Evolutionary conservation across 2,797 vertebrate species (phyloP).

Genomic region (Remorina albescens): DNA sequence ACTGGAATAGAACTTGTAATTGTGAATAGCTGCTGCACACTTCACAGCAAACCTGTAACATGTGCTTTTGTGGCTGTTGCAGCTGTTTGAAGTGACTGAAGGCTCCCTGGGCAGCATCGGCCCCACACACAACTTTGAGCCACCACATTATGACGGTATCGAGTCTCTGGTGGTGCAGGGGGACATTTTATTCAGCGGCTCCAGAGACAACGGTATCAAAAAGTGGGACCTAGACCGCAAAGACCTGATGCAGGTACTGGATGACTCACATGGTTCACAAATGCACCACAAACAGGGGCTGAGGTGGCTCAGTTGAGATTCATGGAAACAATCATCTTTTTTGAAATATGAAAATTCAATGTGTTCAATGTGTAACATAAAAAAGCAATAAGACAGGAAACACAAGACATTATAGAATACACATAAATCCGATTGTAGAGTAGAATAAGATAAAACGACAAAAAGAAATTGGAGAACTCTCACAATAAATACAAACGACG

Average conservation of each 20-base stretch:
- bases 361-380: neutral
- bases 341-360: neutral
- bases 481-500: too few species aligned
- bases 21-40: neutral
- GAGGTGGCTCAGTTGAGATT: neutral
- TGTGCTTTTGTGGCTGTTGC: constrained; percentile 29
- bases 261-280: neutral
- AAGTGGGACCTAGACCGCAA: constrained; percentile 97
- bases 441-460: neutral
- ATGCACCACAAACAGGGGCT: neutral
- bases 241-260: constrained; percentile 93
- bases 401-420: neutral
- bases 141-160: constrained; percentile 98
- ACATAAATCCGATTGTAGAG: too few species aligned
- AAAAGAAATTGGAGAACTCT: neutral
- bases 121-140: constrained; percentile 96
- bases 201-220: constrained; percentile 97
- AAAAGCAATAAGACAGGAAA: neutral
- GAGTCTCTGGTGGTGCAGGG: constrained; percentile 95
- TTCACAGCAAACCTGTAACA: neutral
- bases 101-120: constrained; percentile 92
- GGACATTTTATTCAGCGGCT: constrained; percentile 95
- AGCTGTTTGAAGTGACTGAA: constrained; percentile 97
- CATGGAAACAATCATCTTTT: neutral
- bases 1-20: neutral